These are phyloP conservation scores for Chascanopsetta lugubris DNA, from an alignment of 2,113 vertebrate species.

Conservation along the genomic window DNA sequence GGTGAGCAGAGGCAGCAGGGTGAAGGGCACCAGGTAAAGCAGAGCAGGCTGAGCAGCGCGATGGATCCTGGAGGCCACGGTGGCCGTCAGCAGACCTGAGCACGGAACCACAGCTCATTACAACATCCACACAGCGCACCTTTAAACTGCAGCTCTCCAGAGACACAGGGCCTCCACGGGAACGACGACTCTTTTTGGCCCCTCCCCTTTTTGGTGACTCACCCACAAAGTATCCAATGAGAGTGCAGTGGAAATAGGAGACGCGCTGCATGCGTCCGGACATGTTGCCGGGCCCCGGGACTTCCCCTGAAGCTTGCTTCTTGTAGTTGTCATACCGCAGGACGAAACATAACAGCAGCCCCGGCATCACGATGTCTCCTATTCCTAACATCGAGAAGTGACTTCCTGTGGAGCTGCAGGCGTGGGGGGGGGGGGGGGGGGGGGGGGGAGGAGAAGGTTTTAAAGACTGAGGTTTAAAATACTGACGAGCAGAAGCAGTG, in stretches of 20 bases:
- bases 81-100: slow-evolving; percentile 95
- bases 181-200: slow-evolving; percentile 13
- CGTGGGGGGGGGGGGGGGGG: not conserved
- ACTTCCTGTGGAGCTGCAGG: slow-evolving; percentile 92
- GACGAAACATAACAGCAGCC: slow-evolving; percentile 97
- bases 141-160: no score
- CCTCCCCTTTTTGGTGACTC: slow-evolving; percentile 62
- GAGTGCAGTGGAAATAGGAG: slow-evolving; percentile 99
- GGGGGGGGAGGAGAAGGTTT: not conserved
- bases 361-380: slow-evolving; percentile 98
- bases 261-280: slow-evolving; percentile 98
- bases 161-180: no score
- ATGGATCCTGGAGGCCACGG: slow-evolving; percentile 97
- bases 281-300: slow-evolving; percentile 87
- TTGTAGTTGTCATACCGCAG: slow-evolving; percentile 99
- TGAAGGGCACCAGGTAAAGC: slow-evolving; percentile 98
- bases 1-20: slow-evolving; percentile 98
- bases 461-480: not conserved
- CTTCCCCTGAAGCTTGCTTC: slow-evolving; percentile 91
- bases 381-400: slow-evolving; percentile 99
- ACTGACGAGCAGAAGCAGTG: not conserved
- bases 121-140: not conserved
- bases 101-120: slow-evolving; percentile 6
- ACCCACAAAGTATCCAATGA: slow-evolving; percentile 99
- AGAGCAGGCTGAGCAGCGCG: slow-evolving; percentile 97